Conservation (phyloP, 23 tunicate species). For the Styela clava region DNA sequence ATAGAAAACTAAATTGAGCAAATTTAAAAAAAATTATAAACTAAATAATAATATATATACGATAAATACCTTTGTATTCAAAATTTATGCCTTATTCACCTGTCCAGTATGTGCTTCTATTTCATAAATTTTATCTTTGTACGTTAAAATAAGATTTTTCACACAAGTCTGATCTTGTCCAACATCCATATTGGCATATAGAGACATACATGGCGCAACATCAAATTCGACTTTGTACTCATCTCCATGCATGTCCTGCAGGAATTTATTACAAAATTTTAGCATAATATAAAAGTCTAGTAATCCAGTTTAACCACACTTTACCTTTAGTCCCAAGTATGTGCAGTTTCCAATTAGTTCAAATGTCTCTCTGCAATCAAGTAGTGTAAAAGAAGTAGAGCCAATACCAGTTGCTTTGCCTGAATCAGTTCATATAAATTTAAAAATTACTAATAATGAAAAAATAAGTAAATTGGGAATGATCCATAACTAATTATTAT, state of each 20-base stretch:
- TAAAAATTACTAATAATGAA: too few species aligned
- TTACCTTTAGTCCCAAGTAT: neutral
- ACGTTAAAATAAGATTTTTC: constrained; percentile 7
- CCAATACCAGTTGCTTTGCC: constrained; percentile 7
- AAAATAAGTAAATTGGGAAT: too few species aligned
- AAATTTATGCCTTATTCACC: neutral
- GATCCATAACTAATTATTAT: too few species aligned
- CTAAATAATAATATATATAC: too few species aligned
- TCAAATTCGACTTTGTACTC: neutral
- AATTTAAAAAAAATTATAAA: too few species aligned
- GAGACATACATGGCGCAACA: neutral
- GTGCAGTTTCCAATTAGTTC: constrained; percentile 19
- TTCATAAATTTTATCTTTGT: neutral
- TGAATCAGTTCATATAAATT: too few species aligned
- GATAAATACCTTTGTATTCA: too few species aligned
- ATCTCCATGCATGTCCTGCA: neutral
- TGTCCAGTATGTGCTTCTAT: constrained; percentile 2
- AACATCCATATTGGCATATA: neutral
- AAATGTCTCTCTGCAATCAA: constrained; percentile 9
- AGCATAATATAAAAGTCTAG: neutral
- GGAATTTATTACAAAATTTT: neutral
- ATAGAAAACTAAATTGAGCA: neutral
- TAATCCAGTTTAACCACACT: neutral
- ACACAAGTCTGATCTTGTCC: neutral
- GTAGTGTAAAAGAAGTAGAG: neutral